A percentile compares a stretch with the other conserved stretches of the same genome.
Evolutionary conservation across 2,888 invertebrate species (phyloP).

Genomic region (Zeuzera pyrina): DNA sequence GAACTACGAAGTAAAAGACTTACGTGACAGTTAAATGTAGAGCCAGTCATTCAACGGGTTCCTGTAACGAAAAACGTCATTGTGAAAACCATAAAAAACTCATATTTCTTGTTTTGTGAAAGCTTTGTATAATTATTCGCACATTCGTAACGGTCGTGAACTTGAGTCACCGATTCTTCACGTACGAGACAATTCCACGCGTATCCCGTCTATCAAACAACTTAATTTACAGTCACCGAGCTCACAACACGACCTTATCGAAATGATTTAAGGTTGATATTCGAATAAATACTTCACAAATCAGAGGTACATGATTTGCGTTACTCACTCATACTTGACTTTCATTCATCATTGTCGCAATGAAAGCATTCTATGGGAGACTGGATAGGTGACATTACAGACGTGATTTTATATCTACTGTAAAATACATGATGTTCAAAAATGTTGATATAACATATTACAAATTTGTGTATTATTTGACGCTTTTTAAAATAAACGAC

Average conservation of each 20-base stretch:
- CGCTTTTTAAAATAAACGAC: too few species aligned
- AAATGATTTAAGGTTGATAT: constrained; percentile 6
- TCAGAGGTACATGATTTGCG: not conserved
- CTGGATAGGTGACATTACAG: constrained; percentile 1
- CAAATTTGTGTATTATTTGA: too few species aligned
- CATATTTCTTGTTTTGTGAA: constrained; percentile 1
- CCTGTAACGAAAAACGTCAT: too few species aligned
- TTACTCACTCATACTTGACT: not conserved
- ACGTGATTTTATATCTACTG: constrained; percentile 3
- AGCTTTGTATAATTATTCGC: not conserved
- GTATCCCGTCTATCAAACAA: constrained; percentile 18
- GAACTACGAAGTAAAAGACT: too few species aligned
- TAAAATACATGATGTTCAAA: too few species aligned
- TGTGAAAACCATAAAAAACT: constrained; percentile 2
- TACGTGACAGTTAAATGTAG: too few species aligned
- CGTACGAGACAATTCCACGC: constrained; percentile 29
- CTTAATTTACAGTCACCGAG: too few species aligned
- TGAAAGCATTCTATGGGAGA: constrained; percentile 2
- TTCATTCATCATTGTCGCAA: constrained; percentile 1
- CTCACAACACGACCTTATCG: constrained; percentile 1
- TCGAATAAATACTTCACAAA: not conserved
- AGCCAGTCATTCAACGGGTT: too few species aligned
- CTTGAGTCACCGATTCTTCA: constrained; percentile 20
- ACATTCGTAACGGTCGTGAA: constrained; percentile 28
- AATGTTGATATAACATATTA: too few species aligned